phyloP scores from a whole-genome alignment of 2,113 vertebrate species.

The Trichechus manatus region DNA sequence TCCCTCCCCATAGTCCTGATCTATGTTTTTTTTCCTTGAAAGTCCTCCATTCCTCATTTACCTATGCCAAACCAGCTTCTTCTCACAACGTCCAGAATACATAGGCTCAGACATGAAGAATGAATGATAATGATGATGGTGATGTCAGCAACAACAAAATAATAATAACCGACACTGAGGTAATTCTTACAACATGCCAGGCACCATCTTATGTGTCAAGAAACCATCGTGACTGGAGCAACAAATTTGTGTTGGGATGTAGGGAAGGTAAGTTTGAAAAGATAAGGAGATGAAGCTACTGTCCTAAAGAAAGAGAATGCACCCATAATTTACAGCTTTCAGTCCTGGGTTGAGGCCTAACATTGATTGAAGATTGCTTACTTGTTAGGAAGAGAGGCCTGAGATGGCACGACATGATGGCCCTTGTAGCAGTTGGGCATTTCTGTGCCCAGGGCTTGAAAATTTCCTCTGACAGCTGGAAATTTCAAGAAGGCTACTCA shows the following conservation, averaged over 20 bases:
- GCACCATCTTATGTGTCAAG: background rate
- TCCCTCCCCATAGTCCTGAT: background rate
- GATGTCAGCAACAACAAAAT: background rate
- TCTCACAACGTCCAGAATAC: background rate
- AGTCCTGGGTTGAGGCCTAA: background rate
- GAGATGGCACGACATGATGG: background rate
- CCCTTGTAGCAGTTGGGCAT: background rate
- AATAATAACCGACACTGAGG: background rate
- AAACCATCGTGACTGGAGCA: background rate
- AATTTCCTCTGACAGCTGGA: constrained; percentile 11
- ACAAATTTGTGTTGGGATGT: background rate
- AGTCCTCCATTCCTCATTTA: background rate
- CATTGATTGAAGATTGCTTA: background rate
- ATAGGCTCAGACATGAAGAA: background rate
- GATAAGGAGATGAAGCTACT: background rate
- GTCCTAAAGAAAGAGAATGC: background rate
- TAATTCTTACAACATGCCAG: background rate
- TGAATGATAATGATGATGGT: background rate
- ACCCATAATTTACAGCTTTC: background rate
- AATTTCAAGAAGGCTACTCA: background rate
- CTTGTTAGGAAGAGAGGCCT: background rate
- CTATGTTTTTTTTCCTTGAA: background rate
- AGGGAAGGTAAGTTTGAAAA: background rate
- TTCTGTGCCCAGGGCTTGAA: constrained; percentile 5
- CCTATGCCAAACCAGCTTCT: background rate